Base-by-base conservation (phyloP, 2,888 invertebrate species). In the Cacoxenus indagator region DNA sequence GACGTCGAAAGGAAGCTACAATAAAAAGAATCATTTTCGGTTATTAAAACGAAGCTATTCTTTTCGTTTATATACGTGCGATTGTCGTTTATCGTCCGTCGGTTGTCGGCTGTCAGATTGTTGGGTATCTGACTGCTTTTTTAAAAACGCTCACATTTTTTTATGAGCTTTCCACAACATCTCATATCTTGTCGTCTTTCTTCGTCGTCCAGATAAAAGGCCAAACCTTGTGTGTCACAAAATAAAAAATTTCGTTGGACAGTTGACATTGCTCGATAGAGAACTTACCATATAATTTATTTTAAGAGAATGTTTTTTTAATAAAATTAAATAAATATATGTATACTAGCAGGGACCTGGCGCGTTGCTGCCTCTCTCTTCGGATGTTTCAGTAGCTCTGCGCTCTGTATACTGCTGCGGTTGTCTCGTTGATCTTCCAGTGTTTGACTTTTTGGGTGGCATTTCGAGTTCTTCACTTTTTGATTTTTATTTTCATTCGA, bases 41-140 rank as follows among this genome's bases (percentile, higher is more conserved):
- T 70, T 70, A 70, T 70, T 70, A 70, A 70, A 70, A 67, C 59
- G 67, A 70, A 65, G 61, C 70, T 67, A 67, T 70, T 64, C 64
- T 67, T 67, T 70, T 64, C 65, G 29, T 66, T 45, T 59, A 51
- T 64, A 51, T 66, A 66, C 70, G 64, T 66, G 66, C 55, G 61
- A 62, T 64, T 67, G 59, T 31, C n/a, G n/a, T n/a, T n/a, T n/a
- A n/a, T n/a, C n/a, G n/a, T n/a, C n/a, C n/a, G n/a, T n/a, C n/a
- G 22, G n/a, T 22, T 59, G 59, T 59, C 29, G 26, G 55, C 19
- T 55, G 27, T 26, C 55, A 55, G 27, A 26, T 62, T 62, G 65
- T 69, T 48, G 55, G 65, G 27, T 31, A 68, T 68, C 62, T 37
- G 51, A 19, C 26, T 67, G 57, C 59, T 48, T 67, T 70, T 65